A percentile compares a stretch with the other conserved stretches of the same genome.
Conservation (phyloP, 2,888 invertebrate genomes). For the Drosophila borborema region DNA sequence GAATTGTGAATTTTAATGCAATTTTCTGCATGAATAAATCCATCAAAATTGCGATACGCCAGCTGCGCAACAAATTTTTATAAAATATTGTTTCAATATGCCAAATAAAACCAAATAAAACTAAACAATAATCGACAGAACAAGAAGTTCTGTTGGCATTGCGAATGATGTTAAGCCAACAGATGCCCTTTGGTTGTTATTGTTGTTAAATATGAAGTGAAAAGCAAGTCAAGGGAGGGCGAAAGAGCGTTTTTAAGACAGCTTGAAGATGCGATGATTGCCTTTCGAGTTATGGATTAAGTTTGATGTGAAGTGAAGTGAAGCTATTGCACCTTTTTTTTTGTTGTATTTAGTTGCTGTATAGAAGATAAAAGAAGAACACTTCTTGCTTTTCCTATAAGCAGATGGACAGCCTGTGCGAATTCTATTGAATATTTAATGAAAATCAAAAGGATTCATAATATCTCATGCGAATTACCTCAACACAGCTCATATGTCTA, state of each 20-base stretch:
- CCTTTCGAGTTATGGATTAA: too few species aligned
- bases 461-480: too few species aligned
- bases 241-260: too few species aligned
- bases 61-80: slow-evolving; percentile 51
- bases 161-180: not conserved
- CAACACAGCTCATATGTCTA: not conserved
- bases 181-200: slow-evolving; percentile 17
- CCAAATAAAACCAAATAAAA: slow-evolving; percentile 32
- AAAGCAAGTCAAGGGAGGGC: not conserved
- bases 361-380: too few species aligned
- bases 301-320: too few species aligned
- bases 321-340: too few species aligned
- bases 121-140: slow-evolving; percentile 46
- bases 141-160: not conserved
- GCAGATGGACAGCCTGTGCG: too few species aligned
- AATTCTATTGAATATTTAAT: too few species aligned
- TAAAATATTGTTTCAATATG: slow-evolving; percentile 50
- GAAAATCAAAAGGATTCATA: too few species aligned
- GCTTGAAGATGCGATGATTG: too few species aligned
- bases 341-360: too few species aligned
- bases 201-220: not conserved
- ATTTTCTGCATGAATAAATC: slow-evolving; percentile 78
- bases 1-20: slow-evolving; percentile 68
- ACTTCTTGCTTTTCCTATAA: too few species aligned
- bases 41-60: slow-evolving; percentile 55